Evolutionary conservation across 2,797 vertebrate genomes (phyloP).

Genomic region (Kryptopterus vitreolus): DNA sequence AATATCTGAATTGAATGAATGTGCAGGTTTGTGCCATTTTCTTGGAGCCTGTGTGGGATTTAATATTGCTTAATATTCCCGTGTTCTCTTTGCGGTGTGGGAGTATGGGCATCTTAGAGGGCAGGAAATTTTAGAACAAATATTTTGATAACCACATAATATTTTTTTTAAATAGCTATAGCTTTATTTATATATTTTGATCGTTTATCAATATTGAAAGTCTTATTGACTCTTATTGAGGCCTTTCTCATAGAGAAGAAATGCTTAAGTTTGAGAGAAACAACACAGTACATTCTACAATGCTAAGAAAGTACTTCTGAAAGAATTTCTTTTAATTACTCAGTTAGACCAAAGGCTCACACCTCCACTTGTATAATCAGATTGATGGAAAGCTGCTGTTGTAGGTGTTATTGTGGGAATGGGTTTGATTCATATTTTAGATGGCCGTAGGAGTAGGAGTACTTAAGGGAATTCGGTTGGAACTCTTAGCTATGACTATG

Average conservation of each 20-base stretch:
- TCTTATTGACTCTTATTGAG: background rate
- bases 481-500: background rate
- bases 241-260: background rate
- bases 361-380: background rate
- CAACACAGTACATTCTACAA: too few relatives aligned
- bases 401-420: background rate
- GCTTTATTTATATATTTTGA: background rate
- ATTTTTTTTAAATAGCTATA: background rate
- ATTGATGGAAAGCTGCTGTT: background rate
- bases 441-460: background rate
- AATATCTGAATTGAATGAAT: background rate
- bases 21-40: slow-evolving; percentile 8
- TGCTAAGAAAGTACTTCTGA: background rate
- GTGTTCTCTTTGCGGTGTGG: background rate
- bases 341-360: background rate
- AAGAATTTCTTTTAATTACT: background rate
- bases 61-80: slow-evolving; percentile 5
- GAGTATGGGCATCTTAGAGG: background rate
- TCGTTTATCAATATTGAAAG: background rate
- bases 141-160: background rate
- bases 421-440: background rate
- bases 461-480: background rate
- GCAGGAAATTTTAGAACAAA: background rate
- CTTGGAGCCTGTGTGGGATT: background rate
- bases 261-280: background rate